phyloP scores from a whole-genome alignment of 23 tunicate species.

The Diplosoma virens region DNA sequence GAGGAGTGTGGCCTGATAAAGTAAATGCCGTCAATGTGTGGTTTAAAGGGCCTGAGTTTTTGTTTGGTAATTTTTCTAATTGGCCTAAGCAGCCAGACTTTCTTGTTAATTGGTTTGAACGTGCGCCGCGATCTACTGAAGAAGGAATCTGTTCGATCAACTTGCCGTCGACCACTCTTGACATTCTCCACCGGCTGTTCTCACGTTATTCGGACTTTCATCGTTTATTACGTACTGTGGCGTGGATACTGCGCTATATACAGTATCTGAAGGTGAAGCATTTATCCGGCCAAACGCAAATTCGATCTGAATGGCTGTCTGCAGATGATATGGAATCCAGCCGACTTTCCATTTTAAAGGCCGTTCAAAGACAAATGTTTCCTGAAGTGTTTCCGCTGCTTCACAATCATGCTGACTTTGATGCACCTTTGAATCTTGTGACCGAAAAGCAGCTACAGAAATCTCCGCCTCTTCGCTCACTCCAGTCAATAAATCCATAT shows the following conservation, averaged over 20 bases:
- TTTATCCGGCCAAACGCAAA: neutral
- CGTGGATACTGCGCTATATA: neutral
- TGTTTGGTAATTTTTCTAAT: neutral
- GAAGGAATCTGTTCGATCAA: neutral
- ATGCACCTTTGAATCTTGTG: neutral
- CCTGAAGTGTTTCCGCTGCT: neutral
- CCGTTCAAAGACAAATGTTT: neutral
- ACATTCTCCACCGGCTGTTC: conserved; percentile 7
- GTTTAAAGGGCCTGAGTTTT: neutral
- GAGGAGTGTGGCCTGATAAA: neutral
- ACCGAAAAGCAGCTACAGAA: neutral
- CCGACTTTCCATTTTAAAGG: neutral
- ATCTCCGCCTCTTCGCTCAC: neutral
- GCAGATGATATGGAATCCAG: neutral
- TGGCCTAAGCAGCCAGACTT: conserved; percentile 10
- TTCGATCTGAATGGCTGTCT: neutral
- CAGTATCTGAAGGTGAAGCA: neutral
- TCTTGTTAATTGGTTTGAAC: neutral
- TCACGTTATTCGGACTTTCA: neutral
- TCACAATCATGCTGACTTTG: neutral
- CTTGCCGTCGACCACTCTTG: no score
- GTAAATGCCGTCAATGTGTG: neutral
- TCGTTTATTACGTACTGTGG: neutral
- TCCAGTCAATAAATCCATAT: neutral
- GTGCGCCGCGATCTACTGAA: neutral